Evolutionary conservation across 2,797 vertebrate genomes (phyloP).

Genomic region (Lophura swinhoii): DNA sequence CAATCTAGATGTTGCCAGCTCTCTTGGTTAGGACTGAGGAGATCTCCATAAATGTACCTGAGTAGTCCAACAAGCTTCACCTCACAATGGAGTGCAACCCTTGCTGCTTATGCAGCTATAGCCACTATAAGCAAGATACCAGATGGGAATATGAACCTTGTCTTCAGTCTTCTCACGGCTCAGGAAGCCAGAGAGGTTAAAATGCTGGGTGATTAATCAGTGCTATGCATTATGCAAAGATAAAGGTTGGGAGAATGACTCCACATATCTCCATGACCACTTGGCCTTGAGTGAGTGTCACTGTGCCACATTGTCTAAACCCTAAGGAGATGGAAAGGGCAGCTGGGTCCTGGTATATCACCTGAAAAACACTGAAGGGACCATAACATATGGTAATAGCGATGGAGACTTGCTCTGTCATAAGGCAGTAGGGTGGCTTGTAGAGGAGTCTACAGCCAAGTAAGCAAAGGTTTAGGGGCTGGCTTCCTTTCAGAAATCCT

Average conservation of each 20-base stretch:
- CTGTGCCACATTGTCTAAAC: not conserved
- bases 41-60: not conserved
- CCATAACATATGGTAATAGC: not conserved
- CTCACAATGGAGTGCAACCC: not conserved
- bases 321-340: not conserved
- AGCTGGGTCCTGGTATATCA: not conserved
- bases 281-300: not conserved
- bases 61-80: not conserved
- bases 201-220: not conserved
- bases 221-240: not conserved
- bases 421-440: accelerated
- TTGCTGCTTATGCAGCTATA: not conserved
- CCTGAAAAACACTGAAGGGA: not conserved
- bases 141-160: not conserved
- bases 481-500: not conserved
- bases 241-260: not conserved
- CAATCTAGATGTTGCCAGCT: not conserved
- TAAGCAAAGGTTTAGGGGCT: not conserved
- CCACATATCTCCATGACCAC: not conserved
- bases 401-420: not conserved
- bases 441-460: not conserved
- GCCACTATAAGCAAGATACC: not conserved
- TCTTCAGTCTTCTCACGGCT: not conserved
- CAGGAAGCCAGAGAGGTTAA: not conserved
- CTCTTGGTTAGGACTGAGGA: not conserved